phyloP scores from a whole-genome alignment of 2,888 invertebrate species.

The Machimus atricapillus region DNA sequence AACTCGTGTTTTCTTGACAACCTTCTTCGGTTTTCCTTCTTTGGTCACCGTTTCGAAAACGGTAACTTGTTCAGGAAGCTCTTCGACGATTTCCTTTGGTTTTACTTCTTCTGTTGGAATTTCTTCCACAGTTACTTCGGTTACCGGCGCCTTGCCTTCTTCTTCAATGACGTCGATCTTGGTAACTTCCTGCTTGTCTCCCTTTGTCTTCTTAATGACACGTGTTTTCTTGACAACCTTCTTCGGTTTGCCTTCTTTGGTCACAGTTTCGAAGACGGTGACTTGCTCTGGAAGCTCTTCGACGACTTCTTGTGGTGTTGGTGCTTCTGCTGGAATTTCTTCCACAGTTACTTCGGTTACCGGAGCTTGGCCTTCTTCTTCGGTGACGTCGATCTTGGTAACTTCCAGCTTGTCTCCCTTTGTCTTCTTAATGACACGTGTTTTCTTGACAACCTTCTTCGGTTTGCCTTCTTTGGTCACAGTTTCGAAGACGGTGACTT shows the following conservation, averaged over 20 bases:
- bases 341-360: constrained; percentile 53
- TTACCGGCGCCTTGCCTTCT: constrained; percentile 57
- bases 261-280: constrained; percentile 41
- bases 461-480: constrained; percentile 54
- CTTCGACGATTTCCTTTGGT: constrained; percentile 48
- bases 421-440: constrained; percentile 45
- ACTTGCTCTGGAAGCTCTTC: constrained; percentile 56
- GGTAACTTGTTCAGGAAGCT: constrained; percentile 49
- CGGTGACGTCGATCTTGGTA: constrained; percentile 59
- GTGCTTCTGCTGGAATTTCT: constrained; percentile 43
- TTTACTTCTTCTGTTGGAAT: constrained; percentile 40
- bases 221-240: constrained; percentile 56
- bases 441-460: constrained; percentile 43
- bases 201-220: constrained; percentile 56
- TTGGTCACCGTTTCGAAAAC: constrained; percentile 49
- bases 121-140: constrained; percentile 51
- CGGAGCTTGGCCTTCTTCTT: constrained; percentile 59
- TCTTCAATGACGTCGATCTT: constrained; percentile 60
- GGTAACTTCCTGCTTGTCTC: constrained; percentile 55
- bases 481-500: constrained; percentile 55
- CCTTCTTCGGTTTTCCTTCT: constrained; percentile 53
- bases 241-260: constrained; percentile 54
- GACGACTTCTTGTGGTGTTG: constrained; percentile 21
- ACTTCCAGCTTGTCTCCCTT: constrained; percentile 58
- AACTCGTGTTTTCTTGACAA: constrained; percentile 53